Conservation (phyloP, 2,888 invertebrate genomes). For the Euclidia mi region DNA sequence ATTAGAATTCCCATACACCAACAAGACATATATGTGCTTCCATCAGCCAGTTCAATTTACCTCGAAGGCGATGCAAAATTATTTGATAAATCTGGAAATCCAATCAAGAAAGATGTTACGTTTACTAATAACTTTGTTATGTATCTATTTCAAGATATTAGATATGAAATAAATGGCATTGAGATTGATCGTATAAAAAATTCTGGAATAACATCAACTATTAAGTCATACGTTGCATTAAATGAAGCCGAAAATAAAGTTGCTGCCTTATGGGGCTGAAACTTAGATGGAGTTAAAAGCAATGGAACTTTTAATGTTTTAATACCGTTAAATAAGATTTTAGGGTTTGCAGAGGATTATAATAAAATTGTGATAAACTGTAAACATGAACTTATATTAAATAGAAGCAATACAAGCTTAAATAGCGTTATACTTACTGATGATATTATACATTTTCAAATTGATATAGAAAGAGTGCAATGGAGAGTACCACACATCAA, state of each 20-base stretch:
- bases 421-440: slow-evolving; percentile 47
- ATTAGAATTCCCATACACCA: slow-evolving; percentile 33
- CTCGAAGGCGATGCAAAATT: slow-evolving; percentile 29
- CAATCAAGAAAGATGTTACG: too few species aligned
- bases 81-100: slow-evolving; percentile 11
- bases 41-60: slow-evolving; percentile 39
- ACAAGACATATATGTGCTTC: slow-evolving; percentile 23
- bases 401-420: slow-evolving; percentile 54
- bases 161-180: slow-evolving; percentile 33
- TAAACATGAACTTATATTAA: slow-evolving; percentile 70
- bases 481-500: slow-evolving; percentile 34
- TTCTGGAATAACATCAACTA: slow-evolving; percentile 14
- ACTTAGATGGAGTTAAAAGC: slow-evolving; percentile 45
- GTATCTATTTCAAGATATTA: slow-evolving; percentile 32
- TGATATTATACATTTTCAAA: slow-evolving; percentile 22
- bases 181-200: slow-evolving; percentile 34
- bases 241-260: slow-evolving; percentile 48
- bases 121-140: too few species aligned
- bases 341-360: slow-evolving; percentile 58
- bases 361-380: slow-evolving; percentile 68
- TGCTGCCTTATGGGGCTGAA: slow-evolving; percentile 44
- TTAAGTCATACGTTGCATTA: slow-evolving; percentile 35
- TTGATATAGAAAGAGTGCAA: slow-evolving; percentile 35
- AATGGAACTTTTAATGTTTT: slow-evolving; percentile 42
- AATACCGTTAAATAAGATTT: slow-evolving; percentile 23